These are phyloP conservation scores for Xanthorhoe spadicearia DNA, from an alignment of 2,888 invertebrate genomes.

Conservation along the genomic window DNA sequence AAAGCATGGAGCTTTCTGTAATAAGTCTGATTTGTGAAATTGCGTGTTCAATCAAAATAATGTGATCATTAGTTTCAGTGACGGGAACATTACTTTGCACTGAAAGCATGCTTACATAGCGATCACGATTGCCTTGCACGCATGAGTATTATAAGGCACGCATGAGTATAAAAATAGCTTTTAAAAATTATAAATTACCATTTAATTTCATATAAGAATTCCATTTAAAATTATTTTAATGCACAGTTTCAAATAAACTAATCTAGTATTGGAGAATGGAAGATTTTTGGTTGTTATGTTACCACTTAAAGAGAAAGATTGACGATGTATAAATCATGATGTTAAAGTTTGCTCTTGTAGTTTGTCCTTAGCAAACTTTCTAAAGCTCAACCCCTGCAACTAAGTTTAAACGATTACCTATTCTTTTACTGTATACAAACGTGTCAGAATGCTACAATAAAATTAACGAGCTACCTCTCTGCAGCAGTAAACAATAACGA, in stretches of 20 bases:
- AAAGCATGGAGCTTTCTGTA: too few species aligned
- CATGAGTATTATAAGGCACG: neutral
- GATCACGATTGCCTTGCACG: neutral
- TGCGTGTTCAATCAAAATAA: neutral
- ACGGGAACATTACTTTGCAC: conserved; percentile 1
- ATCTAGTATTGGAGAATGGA: too few species aligned
- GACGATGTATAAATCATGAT: too few species aligned
- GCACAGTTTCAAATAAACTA: too few species aligned
- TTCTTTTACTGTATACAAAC: neutral
- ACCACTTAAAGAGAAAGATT: too few species aligned
- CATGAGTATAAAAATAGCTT: too few species aligned
- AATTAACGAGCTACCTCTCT: conserved; percentile 13
- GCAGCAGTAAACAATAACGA: conserved; percentile 19
- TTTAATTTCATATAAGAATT: too few species aligned
- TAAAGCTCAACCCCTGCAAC: neutral
- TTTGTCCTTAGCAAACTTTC: neutral
- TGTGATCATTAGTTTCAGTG: neutral
- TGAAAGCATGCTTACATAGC: neutral
- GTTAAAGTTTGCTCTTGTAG: too few species aligned
- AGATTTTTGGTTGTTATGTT: too few species aligned
- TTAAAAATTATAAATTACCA: too few species aligned
- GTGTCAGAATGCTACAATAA: conserved; percentile 8
- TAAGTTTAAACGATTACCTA: neutral
- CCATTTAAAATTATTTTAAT: too few species aligned
- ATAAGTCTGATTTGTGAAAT: neutral